These are phyloP conservation scores for Microchirus variegatus DNA, from an alignment of 2,797 vertebrate genomes.

Conservation along the genomic window DNA sequence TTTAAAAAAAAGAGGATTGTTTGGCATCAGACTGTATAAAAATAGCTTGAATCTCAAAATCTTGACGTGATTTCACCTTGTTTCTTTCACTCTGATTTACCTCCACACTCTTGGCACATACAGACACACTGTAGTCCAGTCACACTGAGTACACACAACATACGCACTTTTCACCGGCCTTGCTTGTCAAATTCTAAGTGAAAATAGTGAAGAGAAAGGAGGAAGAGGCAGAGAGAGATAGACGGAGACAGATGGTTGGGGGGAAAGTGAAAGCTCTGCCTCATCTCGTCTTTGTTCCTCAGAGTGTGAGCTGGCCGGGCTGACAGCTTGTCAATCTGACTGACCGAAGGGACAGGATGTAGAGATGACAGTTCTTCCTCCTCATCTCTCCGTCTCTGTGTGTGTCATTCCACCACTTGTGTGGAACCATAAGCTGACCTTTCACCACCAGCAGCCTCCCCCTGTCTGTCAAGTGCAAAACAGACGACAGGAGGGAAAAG, in stretches of 20 bases:
- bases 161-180: conserved; percentile 12
- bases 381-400: conserved; percentile 6
- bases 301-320: conserved; percentile 58
- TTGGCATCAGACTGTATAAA: too few species aligned
- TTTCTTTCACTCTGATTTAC: conserved; percentile 1
- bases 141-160: not conserved
- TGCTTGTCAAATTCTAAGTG: conserved; percentile 22
- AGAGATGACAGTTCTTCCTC: conserved; percentile 75
- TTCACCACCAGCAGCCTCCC: conserved; percentile 72
- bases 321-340: conserved; percentile 76
- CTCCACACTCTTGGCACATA: not conserved
- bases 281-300: conserved; percentile 83
- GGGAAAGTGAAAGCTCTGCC: conserved; percentile 73
- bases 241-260: conserved; percentile 51
- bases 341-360: conserved; percentile 51
- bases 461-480: conserved; percentile 74
- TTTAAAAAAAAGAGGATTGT: too few species aligned
- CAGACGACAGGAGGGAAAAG: not conserved
- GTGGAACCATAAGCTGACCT: conserved; percentile 83
- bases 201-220: conserved; percentile 11
- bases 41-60: too few species aligned
- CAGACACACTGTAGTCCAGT: not conserved
- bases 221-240: conserved; percentile 24
- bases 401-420: conserved; percentile 70
- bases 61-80: too few species aligned